A percentile compares a stretch with the other conserved stretches of the same genome.
Conservation (phyloP, 2,797 vertebrate genomes). For the Argya squamiceps region DNA sequence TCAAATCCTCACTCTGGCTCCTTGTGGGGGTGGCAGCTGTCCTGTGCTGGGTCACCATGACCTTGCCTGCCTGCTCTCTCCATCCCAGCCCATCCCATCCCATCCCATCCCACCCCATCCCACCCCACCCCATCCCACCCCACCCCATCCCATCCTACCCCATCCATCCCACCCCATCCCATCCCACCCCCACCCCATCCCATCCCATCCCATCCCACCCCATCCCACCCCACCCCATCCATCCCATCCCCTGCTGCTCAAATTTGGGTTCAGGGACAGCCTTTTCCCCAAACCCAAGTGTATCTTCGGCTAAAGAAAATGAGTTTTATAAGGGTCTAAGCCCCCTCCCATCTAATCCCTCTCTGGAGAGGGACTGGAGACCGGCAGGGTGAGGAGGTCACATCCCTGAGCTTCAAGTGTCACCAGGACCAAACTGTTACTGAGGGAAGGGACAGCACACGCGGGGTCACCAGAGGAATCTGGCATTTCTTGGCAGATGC, state of each 20-base stretch:
- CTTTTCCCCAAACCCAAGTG: neutral
- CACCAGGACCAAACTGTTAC: neutral
- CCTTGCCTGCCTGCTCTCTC: rapidly evolving
- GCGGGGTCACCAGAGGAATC: neutral
- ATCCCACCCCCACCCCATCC: too few species aligned
- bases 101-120: neutral
- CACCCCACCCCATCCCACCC: neutral
- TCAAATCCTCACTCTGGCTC: neutral
- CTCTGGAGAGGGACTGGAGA: neutral
- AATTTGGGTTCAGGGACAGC: neutral
- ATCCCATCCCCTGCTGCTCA: neutral
- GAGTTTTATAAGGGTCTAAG: neutral
- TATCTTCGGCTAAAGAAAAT: neutral
- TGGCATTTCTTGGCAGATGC: neutral
- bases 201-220: too few species aligned
- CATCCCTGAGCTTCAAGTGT: rapidly evolving
- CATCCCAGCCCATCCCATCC: neutral
- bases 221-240: neutral
- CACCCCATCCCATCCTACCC: neutral
- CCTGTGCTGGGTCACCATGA: neutral
- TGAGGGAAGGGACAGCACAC: rapidly evolving
- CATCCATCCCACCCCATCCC: neutral
- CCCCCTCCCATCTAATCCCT: rapidly evolving
- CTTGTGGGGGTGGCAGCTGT: rapidly evolving
- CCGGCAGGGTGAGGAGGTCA: neutral